Evolutionary conservation across 2,113 vertebrate species (phyloP), one percentile per base, ranked within the genome.

Genomic region (Prionailurus bengalensis): DNA sequence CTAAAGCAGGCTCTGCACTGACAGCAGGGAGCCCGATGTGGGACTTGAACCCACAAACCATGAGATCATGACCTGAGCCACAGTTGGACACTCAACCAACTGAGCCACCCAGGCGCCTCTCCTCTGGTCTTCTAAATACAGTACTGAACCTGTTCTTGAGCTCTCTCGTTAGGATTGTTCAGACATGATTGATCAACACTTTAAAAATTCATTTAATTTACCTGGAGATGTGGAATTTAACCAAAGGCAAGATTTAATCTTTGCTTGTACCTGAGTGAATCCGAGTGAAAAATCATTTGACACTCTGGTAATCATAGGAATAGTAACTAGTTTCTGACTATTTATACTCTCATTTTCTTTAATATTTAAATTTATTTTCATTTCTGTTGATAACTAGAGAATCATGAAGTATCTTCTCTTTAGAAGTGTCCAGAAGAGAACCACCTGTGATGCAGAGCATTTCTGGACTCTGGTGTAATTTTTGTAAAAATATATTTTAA

Each of bases 171-270:
- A 21, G 33, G n/a, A 27, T 76, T 65, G 12, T 73, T 63, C 31
- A 19, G 8, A 31, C 11, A 39, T 83, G 31, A 86, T 86, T 88
- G 33, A 89, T 51, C 33, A 58, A 36, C 45, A 85, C 36, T n/a
- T 74, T 33, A 45, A 82, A 97, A 63, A 51, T 90, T 70, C 33
- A 85, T 89, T 89, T 66, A 31, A 89, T 97, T 94, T 80, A 96
- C 21, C 92, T 66, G 31, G 61, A 76, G 36, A 31, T 95, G 17
- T 78, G 21, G 51, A 92, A 95, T 89, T 95, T 96, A 71, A 61
- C 71, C 19, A 92, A 92, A 89, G 58, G 25, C 79, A 96, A 63
- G 55, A 80, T 68, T 84, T 79, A 82, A 66, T 94, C 36, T 95
- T 95, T 93, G 58, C 63, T 84, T 95, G 42, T 66, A 85, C 4